phyloP scores from a whole-genome alignment of 2,113 vertebrate genomes.

The Burhinus oedicnemus region DNA sequence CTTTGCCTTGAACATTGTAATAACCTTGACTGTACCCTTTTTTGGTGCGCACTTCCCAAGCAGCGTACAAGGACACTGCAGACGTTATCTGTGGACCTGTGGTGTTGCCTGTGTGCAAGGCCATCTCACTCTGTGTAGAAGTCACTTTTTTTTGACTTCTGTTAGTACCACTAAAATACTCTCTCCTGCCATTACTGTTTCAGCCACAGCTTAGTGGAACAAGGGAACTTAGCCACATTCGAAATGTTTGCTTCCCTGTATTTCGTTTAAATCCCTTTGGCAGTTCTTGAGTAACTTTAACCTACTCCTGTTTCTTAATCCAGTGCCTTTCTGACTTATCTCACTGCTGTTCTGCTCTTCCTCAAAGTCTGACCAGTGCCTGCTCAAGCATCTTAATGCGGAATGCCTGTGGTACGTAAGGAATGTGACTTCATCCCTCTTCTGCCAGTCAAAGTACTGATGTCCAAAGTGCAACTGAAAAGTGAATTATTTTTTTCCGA shows the following conservation, averaged over 20 bases:
- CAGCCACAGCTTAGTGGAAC: neutral
- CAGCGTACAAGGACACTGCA: neutral
- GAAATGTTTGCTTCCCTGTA: neutral
- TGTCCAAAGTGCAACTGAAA: neutral
- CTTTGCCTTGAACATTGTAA: neutral
- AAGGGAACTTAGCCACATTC: neutral
- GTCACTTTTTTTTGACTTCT: neutral
- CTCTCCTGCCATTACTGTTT: neutral
- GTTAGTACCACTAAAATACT: neutral
- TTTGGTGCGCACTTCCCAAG: accelerated
- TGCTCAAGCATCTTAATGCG: neutral
- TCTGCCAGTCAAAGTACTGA: neutral
- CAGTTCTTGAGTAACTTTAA: neutral
- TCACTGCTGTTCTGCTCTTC: neutral
- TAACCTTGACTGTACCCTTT: neutral
- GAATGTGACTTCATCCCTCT: neutral
- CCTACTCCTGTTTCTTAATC: neutral
- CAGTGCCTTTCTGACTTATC: neutral
- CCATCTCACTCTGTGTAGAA: neutral
- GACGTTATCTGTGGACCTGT: neutral
- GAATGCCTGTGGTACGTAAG: neutral
- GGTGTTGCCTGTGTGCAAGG: neutral
- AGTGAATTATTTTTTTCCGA: accelerated
- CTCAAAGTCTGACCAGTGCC: neutral
- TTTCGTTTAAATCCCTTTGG: neutral